Evolutionary conservation across 1,140 invertebrate species (phyloP).

Genomic region (Trichonephila clavata): DNA sequence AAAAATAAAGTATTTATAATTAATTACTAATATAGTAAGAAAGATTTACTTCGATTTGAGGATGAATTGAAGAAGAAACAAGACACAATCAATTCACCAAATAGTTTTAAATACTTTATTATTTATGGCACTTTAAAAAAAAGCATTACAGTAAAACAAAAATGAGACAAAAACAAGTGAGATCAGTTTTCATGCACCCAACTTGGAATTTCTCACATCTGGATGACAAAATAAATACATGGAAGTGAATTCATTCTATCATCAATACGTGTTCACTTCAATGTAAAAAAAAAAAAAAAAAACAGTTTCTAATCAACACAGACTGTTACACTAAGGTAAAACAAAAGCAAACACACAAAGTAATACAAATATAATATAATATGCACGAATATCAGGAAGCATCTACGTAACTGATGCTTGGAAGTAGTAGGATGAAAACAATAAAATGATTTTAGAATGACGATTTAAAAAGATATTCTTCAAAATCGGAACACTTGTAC

Average conservation of each 20-base stretch:
- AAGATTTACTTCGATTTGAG: too few species aligned
- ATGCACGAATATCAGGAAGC: neutral
- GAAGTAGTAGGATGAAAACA: neutral
- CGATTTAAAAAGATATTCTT: neutral
- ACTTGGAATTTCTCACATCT: neutral
- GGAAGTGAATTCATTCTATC: neutral
- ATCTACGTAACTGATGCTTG: neutral
- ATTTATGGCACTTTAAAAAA: constrained; percentile 16
- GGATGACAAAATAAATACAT: neutral
- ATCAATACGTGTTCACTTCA: neutral
- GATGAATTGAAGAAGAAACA: too few species aligned
- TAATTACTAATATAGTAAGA: too few species aligned
- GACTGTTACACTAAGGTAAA: neutral
- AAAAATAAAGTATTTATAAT: too few species aligned
- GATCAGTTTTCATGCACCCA: neutral
- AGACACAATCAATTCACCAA: too few species aligned
- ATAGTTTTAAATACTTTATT: neutral
- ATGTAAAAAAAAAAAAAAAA: neutral
- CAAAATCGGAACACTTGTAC: neutral
- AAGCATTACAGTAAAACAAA: neutral
- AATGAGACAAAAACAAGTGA: neutral
- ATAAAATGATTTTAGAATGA: neutral
- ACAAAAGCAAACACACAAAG: neutral
- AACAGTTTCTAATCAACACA: neutral
- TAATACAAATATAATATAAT: constrained; percentile 10